A percentile compares a stretch with the other conserved stretches of the same genome.
phyloP scores from a whole-genome alignment of 2,113 vertebrate genomes.

The Tachycineta bicolor region DNA sequence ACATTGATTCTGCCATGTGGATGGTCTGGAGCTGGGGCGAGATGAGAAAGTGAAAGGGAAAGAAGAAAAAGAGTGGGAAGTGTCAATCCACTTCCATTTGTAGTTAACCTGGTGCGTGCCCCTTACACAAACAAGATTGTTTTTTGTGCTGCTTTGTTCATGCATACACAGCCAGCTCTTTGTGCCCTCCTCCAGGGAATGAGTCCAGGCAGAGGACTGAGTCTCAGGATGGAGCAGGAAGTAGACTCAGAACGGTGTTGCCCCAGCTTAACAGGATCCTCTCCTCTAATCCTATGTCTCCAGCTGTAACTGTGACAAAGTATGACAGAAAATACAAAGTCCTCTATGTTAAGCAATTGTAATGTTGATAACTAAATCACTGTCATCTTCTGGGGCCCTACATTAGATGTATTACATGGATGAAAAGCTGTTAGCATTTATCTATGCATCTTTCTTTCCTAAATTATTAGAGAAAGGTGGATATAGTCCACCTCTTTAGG shows the following conservation, averaged over 20 bases:
- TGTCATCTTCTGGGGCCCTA: background rate
- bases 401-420: background rate
- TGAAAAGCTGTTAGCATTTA: background rate
- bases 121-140: fast-evolving
- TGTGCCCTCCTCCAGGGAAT: background rate
- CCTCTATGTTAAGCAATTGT: background rate
- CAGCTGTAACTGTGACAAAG: background rate
- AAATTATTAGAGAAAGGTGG: background rate
- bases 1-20: background rate
- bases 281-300: background rate
- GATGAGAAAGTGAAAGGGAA: background rate
- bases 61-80: background rate
- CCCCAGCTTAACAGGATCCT: background rate
- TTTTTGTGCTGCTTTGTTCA: background rate
- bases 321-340: background rate
- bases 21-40: fast-evolving
- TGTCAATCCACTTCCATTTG: background rate
- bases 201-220: background rate
- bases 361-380: background rate
- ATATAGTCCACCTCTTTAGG: background rate
- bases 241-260: background rate
- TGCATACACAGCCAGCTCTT: background rate
- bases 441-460: background rate
- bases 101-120: fast-evolving
- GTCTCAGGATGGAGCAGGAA: background rate